Evolutionary conservation across 2,113 vertebrate genomes (phyloP).

Genomic region (Oceanites oceanicus): DNA sequence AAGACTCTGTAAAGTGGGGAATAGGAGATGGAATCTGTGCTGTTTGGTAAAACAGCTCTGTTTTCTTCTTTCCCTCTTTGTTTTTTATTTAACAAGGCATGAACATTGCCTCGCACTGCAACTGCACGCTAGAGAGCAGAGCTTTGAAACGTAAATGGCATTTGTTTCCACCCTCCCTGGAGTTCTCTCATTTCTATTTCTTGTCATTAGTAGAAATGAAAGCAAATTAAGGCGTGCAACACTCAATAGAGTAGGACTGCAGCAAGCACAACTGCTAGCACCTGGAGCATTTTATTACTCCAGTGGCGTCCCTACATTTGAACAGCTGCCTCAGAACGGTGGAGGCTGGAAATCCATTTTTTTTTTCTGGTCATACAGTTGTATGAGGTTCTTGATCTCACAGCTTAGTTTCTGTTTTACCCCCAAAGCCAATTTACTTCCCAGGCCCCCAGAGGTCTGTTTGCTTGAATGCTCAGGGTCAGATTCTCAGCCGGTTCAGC

Average conservation of each 20-base stretch:
- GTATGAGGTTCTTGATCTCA: not conserved
- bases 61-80: not conserved
- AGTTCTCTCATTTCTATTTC: constrained; percentile 53
- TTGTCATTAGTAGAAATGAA: constrained; percentile 70
- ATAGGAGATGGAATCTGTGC: not conserved
- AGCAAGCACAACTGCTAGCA: not conserved
- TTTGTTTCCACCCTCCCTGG: constrained; percentile 24
- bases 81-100: constrained; percentile 60
- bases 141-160: constrained; percentile 3
- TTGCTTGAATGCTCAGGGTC: not conserved
- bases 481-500: not conserved
- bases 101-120: not conserved
- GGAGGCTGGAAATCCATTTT: not conserved
- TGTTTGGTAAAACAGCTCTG: constrained; percentile 24
- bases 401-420: not conserved
- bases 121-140: not conserved
- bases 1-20: not conserved
- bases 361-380: not conserved
- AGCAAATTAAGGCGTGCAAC: constrained; percentile 55
- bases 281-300: not conserved
- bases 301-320: not conserved
- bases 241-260: not conserved
- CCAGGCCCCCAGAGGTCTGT: not conserved
- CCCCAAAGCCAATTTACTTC: not conserved
- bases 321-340: not conserved